Conservation (phyloP, 2,797 vertebrate genomes). For the Phyllotis vaccarum region DNA sequence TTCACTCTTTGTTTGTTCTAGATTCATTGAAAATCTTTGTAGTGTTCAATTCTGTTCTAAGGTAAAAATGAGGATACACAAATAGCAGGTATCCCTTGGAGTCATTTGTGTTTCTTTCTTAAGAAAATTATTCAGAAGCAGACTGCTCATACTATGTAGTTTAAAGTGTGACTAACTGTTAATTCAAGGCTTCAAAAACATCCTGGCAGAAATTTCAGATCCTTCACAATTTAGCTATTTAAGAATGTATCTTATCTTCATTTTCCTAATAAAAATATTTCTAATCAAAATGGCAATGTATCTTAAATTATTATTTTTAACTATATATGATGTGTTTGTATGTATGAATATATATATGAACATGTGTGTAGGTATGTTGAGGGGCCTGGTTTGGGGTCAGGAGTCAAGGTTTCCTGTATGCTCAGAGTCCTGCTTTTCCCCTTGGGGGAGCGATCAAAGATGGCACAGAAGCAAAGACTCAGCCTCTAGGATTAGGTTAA, state of each 20-base stretch:
- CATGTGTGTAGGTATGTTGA: neutral
- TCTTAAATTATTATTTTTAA: neutral
- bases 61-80: neutral
- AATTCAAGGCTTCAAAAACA: neutral
- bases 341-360: too few species aligned
- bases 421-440: too few species aligned
- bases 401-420: too few species aligned
- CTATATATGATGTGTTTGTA: neutral
- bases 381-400: too few species aligned
- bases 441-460: too few species aligned
- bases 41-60: neutral
- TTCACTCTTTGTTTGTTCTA: neutral
- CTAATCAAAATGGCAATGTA: neutral
- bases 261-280: neutral
- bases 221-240: neutral
- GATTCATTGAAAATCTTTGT: conserved; percentile 7
- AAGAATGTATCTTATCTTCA: neutral
- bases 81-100: too few species aligned
- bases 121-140: neutral
- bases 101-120: neutral
- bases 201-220: neutral
- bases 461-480: too few species aligned
- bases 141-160: neutral
- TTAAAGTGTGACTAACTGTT: neutral
- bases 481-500: too few species aligned